Evolutionary conservation across 2,797 vertebrate species (phyloP), one percentile per base, ranked within the genome.

Genomic region (Champsocephalus esox): DNA sequence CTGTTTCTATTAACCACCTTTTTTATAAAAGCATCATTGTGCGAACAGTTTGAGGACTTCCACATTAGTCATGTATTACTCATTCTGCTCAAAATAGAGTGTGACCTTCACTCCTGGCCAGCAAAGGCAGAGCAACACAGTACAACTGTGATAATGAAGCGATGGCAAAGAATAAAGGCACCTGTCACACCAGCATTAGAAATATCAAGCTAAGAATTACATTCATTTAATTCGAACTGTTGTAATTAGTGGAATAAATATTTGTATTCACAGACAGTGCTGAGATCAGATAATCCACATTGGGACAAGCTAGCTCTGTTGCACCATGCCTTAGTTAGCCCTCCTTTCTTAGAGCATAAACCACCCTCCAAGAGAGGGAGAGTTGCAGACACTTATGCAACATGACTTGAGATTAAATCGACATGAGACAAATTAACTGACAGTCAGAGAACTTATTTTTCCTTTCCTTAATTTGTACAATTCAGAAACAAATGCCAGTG

Each of bases 1-100:
- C 86, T 90, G 89, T 76, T 92, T 90, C 77, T 77, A 81, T 92
- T 91, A 88, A 85, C 38, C 64, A 81, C 81, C 54, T 64, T 89
- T 81, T 81, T 69, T 92, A 74, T 86, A 86, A 84, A 88, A 75
- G 63, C 78, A 73, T 74, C 66, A 81, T 82, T 85, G 85, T 88
- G 80, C 28, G 49, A 89, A 91, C 82, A 90, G 80, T 77, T 80
- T 34, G 57, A 86, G 28, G 60, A 62, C 57, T 81, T 87, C 73
- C 74, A 87, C 56, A 38, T 90, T 75, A 77, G 79, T 88, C 79
- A 89, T 82, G 49, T 61, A 80, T 86, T 83, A 84, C 70, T 80
- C 70, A 69, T 75, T 77, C 67, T 52, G 65, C 83, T 85, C n/a
- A 81, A 86, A 90, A 91, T 90, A 87, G 82, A 79, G 66, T 73